Evolutionary conservation across 2,888 invertebrate genomes (phyloP).

Genomic region (Athetis lepigone): DNA sequence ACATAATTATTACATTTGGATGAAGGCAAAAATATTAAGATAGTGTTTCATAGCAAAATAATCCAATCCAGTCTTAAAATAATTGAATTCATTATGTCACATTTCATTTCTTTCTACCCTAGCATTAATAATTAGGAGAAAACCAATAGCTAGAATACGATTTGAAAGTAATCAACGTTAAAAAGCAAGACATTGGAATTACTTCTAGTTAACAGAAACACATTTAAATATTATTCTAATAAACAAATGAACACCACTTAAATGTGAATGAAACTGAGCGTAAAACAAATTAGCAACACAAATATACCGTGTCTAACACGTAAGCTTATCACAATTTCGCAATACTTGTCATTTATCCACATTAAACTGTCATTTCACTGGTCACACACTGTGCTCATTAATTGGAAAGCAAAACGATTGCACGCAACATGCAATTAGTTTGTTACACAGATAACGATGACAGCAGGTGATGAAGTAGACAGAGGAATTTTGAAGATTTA

Average conservation of each 20-base stretch:
- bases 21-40: no score
- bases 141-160: no score
- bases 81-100: no score
- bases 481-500: neutral
- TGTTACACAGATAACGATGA: conserved; percentile 24
- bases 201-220: neutral
- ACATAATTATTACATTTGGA: no score
- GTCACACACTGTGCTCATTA: conserved; percentile 25
- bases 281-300: conserved; percentile 29
- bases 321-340: conserved; percentile 47
- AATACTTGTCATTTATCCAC: conserved; percentile 46
- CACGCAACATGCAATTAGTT: conserved; percentile 40
- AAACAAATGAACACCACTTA: neutral
- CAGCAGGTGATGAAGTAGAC: conserved; percentile 17
- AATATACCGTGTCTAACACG: conserved; percentile 30
- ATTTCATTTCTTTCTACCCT: no score
- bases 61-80: no score
- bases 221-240: neutral
- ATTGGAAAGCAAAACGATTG: conserved; percentile 47
- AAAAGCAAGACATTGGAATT: neutral
- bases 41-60: no score
- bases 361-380: conserved; percentile 52
- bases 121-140: no score
- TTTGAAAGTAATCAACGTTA: no score
- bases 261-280: conserved; percentile 31